These are phyloP conservation scores for Anastrepha obliqua DNA, from an alignment of 1,140 invertebrate genomes.

Conservation along the genomic window DNA sequence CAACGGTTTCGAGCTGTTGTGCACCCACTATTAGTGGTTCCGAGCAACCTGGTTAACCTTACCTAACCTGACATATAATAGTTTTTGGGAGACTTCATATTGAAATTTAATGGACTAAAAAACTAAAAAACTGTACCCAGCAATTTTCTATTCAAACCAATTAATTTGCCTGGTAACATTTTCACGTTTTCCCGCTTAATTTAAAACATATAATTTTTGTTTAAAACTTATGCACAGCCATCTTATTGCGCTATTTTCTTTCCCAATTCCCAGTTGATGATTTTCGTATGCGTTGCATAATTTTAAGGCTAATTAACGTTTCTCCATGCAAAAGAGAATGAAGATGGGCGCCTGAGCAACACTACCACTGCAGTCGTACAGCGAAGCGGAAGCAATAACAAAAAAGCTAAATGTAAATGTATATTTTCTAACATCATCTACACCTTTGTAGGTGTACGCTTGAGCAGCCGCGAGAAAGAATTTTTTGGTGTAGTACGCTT, in stretches of 20 bases:
- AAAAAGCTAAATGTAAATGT: conserved; percentile 4
- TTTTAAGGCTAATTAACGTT: conserved; percentile 45
- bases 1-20: too few species aligned
- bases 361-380: neutral
- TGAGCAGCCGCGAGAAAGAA: conserved; percentile 13
- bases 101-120: too few species aligned
- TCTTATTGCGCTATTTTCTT: neutral
- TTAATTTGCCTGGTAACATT: too few species aligned
- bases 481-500: neutral
- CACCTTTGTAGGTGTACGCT: neutral
- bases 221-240: too few species aligned
- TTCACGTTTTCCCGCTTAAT: too few species aligned
- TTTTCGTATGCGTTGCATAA: neutral
- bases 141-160: neutral
- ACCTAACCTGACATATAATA: too few species aligned
- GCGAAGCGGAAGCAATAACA: conserved; percentile 31
- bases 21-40: too few species aligned
- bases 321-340: neutral
- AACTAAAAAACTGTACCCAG: too few species aligned
- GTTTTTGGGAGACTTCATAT: too few species aligned
- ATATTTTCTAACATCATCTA: conserved; percentile 9
- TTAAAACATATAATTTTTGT: too few species aligned
- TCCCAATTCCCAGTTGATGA: neutral
- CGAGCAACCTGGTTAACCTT: too few species aligned
- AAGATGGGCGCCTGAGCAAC: neutral